These are phyloP conservation scores for Arge pagana DNA, from an alignment of 2,888 invertebrate species.

Conservation along the genomic window DNA sequence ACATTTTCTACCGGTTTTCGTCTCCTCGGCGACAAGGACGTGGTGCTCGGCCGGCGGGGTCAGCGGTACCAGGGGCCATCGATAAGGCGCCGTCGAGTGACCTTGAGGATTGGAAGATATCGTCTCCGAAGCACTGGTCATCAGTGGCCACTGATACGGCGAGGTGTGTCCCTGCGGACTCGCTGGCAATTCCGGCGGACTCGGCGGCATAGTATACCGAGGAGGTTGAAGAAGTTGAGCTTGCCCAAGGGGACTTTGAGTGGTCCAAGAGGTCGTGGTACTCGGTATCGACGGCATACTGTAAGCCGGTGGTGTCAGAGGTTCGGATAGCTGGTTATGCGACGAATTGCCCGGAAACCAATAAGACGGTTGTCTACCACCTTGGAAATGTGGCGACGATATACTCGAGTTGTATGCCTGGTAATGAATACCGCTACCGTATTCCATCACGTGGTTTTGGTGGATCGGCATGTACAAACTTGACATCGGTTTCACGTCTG, in stretches of 20 bases:
- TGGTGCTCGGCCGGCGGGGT: conserved; percentile 12
- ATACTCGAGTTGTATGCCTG: conserved; percentile 30
- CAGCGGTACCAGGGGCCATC: conserved; percentile 40
- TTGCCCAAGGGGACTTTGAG: conserved; percentile 31
- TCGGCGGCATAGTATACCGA: conserved; percentile 44
- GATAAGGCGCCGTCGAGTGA: conserved; percentile 34
- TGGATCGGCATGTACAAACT: conserved; percentile 43
- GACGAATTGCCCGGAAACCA: conserved; percentile 40
- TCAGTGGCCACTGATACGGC: conserved; percentile 46
- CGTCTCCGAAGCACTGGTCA: conserved; percentile 29
- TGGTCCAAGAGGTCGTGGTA: conserved; percentile 35
- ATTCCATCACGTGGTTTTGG: conserved; percentile 45
- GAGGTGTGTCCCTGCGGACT: conserved; percentile 36
- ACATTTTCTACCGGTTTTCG: conserved; percentile 63
- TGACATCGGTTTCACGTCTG: conserved; percentile 45
- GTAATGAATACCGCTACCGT: conserved; percentile 37
- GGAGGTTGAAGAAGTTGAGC: conserved; percentile 25
- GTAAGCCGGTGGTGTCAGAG: conserved; percentile 41
- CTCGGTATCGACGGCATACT: conserved; percentile 31
- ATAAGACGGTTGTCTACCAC: conserved; percentile 33
- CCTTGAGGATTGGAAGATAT: conserved; percentile 43
- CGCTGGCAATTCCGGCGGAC: conserved; percentile 40
- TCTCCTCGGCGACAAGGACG: conserved; percentile 29
- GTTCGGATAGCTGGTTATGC: conserved; percentile 39
- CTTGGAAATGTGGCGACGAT: conserved; percentile 37